Conservation (phyloP, 2,797 vertebrate species). For the Mormyrops boulengeri region DNA sequence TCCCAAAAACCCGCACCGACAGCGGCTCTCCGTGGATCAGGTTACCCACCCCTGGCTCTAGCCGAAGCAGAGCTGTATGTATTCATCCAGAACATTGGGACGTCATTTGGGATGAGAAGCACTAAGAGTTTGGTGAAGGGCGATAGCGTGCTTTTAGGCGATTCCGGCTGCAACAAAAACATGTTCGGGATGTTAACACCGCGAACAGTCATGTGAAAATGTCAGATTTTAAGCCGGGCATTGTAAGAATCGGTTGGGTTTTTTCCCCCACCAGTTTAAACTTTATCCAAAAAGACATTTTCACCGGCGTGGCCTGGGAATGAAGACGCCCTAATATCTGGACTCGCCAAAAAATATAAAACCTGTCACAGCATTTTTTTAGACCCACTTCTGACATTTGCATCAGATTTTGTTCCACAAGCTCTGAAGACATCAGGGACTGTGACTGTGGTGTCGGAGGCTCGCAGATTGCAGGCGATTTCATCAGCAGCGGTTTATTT, state of each 20-base stretch:
- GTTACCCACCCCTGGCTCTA: not conserved
- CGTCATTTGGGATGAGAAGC: not conserved
- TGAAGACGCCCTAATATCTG: not conserved
- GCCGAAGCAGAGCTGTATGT: not conserved
- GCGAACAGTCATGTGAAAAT: not conserved
- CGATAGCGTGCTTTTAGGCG: not conserved
- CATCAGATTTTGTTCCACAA: not conserved
- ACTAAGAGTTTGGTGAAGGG: not conserved
- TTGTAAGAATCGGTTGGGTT: not conserved
- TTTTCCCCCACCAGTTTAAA: not conserved
- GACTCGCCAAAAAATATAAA: not conserved
- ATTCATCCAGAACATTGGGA: not conserved
- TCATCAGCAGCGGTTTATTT: conserved; percentile 40
- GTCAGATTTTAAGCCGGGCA: not conserved
- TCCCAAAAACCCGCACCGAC: not conserved
- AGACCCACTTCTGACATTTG: not conserved
- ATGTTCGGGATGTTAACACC: not conserved
- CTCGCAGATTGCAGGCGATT: conserved; percentile 37
- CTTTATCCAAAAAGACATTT: not conserved
- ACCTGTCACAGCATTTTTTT: not conserved
- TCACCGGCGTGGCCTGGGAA: not conserved
- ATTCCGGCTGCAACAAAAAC: not conserved
- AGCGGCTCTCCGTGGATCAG: not conserved
- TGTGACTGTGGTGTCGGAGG: conserved; percentile 1
- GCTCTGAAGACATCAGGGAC: not conserved